These are phyloP conservation scores for Agrotis ipsilon DNA, from an alignment of 2,888 invertebrate species.

Conservation along the genomic window DNA sequence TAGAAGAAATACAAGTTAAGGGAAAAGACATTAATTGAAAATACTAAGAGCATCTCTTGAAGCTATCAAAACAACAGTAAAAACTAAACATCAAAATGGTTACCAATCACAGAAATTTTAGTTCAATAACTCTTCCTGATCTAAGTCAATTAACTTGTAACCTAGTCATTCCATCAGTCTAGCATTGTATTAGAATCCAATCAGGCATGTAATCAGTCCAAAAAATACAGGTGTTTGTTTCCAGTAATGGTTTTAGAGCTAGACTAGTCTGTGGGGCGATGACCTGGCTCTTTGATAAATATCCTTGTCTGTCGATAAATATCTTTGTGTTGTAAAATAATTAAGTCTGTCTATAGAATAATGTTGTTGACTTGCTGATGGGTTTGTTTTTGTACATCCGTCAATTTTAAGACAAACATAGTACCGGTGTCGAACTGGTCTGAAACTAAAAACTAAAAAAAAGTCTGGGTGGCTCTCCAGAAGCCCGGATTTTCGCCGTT, in stretches of 20 bases:
- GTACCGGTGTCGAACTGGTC: too few species aligned
- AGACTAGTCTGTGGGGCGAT: slow-evolving; percentile 48
- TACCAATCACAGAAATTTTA: slow-evolving; percentile 30
- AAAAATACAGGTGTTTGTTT: slow-evolving; percentile 62
- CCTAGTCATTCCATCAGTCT: slow-evolving; percentile 46
- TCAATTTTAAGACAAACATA: too few species aligned
- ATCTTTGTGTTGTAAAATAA: slow-evolving; percentile 20
- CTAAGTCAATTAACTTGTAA: slow-evolving; percentile 39
- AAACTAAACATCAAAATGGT: not conserved
- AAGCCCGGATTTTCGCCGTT: too few species aligned
- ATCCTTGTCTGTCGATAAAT: slow-evolving; percentile 12
- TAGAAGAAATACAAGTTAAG: too few species aligned
- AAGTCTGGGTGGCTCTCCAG: too few species aligned
- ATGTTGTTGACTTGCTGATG: too few species aligned
- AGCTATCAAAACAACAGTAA: too few species aligned
- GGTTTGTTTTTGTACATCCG: too few species aligned
- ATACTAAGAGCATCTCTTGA: too few species aligned
- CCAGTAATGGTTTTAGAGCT: slow-evolving; percentile 54
- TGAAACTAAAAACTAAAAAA: too few species aligned
- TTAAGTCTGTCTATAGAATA: not conserved
- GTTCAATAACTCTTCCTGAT: slow-evolving; percentile 51
- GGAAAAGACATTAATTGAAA: too few species aligned
- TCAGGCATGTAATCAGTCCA: slow-evolving; percentile 60
- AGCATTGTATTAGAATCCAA: slow-evolving; percentile 56
- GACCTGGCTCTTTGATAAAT: slow-evolving; percentile 50